phyloP scores from a whole-genome alignment of 2,113 vertebrate genomes.

The Entomyzon cyanotis region DNA sequence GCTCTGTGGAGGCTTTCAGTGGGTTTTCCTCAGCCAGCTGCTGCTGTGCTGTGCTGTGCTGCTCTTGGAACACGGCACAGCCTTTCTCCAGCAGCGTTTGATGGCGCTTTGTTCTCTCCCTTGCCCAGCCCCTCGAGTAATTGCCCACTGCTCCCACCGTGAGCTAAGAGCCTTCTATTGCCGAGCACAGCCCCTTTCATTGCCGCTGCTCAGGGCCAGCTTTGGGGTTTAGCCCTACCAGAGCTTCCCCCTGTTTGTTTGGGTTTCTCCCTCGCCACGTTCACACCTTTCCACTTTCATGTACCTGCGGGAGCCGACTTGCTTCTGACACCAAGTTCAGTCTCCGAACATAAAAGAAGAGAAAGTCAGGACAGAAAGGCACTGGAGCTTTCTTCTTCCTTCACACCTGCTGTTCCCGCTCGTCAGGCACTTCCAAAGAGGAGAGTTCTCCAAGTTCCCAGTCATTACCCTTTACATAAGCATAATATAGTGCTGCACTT shows the following conservation, averaged over 20 bases:
- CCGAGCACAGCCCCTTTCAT: not conserved
- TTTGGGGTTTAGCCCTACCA: not conserved
- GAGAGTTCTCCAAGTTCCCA: slow-evolving; percentile 47
- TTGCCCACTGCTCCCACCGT: not conserved
- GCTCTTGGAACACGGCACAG: accelerated
- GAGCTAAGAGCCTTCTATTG: not conserved
- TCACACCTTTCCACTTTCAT: not conserved
- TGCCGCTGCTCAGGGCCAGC: not conserved
- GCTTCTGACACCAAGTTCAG: not conserved
- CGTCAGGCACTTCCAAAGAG: slow-evolving; percentile 20
- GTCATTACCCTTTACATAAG: slow-evolving; percentile 58
- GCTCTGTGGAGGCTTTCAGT: not conserved
- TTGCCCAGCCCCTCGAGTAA: not conserved
- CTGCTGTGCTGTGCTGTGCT: not conserved
- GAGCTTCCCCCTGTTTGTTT: not conserved
- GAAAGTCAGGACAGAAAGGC: slow-evolving; percentile 30
- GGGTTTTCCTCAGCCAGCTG: not conserved
- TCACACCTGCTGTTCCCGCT: slow-evolving; percentile 27
- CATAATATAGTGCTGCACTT: slow-evolving; percentile 39
- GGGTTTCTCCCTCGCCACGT: not conserved
- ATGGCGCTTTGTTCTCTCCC: not conserved
- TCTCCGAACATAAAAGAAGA: slow-evolving; percentile 34
- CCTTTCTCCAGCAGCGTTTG: not conserved
- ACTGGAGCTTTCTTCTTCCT: slow-evolving; percentile 39
- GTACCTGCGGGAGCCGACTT: not conserved